Evolutionary conservation across 2,888 invertebrate genomes (phyloP), one percentile per base, ranked within the genome.

Genomic region (Orthonychiurus folsomi): DNA sequence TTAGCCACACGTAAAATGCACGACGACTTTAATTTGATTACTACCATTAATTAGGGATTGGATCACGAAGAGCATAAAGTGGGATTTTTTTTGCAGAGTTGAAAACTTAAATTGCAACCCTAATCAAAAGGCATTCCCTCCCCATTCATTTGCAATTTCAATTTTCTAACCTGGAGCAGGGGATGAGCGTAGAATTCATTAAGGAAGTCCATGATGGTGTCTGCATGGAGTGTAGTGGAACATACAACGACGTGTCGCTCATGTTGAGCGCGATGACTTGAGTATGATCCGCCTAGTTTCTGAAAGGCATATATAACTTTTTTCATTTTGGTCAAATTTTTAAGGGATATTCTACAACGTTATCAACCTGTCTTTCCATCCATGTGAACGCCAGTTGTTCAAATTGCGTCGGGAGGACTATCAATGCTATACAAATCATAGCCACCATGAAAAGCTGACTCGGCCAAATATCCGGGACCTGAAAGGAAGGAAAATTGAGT

Each of bases 181-280:
- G 94, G 93, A 80, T 97, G 96, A 27, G 97, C 96, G 78, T 96
- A 97, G 80, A 97, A 97, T 80, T 97, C 97, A 78, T 96, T 96
- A 65, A 97, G 84, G 78, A 97, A 97, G 80, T 97, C 97, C 90
- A 96, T 93, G 74, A 97, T 93, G 63, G 95, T 94, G 77, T 96
- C 96, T 1, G 96, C 93, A 75, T 94, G 93, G 61, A 94, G 81
- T 1, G 91, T 93, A 59, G 93, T 97, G 69, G 93, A 91, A 76
- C 95, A 96, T 18, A 97, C 95, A 18, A 97, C 97, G 47, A 97
- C 96, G 79, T 97, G 97, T 76, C 93, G 93, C 78, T 97, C 96
- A 56, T 90, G 92, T 77, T 95, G 94, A 1, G 95, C 95, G 53
- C 96, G 84, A 65, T 81, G 81, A 0, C 92, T 91, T 2, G 91